These are phyloP conservation scores for Caenorhabditis sp. DNA, from an alignment of 2,888 invertebrate species.

Conservation along the genomic window DNA sequence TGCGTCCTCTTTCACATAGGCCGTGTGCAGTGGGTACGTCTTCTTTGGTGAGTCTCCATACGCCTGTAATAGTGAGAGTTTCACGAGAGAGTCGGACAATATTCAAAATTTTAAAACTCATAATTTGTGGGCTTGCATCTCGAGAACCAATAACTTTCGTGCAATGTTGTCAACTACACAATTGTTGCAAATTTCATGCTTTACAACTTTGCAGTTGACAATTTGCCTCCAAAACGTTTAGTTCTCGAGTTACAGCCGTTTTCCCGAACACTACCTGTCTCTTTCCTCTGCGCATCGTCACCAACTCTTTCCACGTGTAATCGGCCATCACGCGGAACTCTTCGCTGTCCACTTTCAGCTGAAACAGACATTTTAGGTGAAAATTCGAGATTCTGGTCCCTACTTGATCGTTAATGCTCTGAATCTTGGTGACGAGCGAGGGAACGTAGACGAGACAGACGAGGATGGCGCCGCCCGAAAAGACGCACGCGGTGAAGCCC, in stretches of 20 bases:
- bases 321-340: slow-evolving; percentile 71
- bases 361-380: no score
- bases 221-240: neutral
- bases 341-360: slow-evolving; percentile 68
- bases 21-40: slow-evolving; percentile 67
- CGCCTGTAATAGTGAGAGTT: slow-evolving; percentile 37
- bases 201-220: neutral
- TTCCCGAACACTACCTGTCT: slow-evolving; percentile 48
- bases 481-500: slow-evolving; percentile 64
- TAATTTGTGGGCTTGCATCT: no score
- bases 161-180: no score
- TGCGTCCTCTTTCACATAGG: slow-evolving; percentile 70
- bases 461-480: slow-evolving; percentile 62
- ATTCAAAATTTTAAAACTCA: neutral
- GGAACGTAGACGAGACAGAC: slow-evolving; percentile 67
- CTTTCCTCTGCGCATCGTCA: slow-evolving; percentile 62
- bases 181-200: no score
- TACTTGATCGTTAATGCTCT: slow-evolving; percentile 67
- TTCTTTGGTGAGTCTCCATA: slow-evolving; percentile 63
- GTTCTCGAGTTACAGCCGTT: neutral
- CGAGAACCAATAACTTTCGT: no score
- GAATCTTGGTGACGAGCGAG: slow-evolving; percentile 68
- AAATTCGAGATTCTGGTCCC: neutral
- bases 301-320: slow-evolving; percentile 67
- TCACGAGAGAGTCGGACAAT: neutral